Conservation (phyloP, 2,888 invertebrate species). For the Aleiodes testaceus region DNA sequence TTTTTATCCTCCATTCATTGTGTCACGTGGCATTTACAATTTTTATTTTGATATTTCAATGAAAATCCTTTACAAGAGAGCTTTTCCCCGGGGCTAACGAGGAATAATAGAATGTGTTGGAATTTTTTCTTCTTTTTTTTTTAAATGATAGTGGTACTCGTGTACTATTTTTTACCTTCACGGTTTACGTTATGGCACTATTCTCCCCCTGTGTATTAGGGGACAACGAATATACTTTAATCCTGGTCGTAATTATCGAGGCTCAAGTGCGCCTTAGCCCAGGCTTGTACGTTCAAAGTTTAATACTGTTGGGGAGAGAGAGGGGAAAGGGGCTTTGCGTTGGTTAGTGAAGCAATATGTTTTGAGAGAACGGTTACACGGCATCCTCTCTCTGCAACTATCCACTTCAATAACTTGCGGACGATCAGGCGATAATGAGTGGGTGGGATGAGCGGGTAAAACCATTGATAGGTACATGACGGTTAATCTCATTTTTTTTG, state of each 20-base stretch:
- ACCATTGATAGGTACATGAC: not conserved
- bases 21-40: too few relatives aligned
- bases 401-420: conserved; percentile 21
- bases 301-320: conserved; percentile 9
- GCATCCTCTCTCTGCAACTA: not conserved
- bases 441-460: not conserved
- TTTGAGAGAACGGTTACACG: conserved; percentile 9
- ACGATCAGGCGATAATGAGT: conserved; percentile 31
- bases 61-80: too few relatives aligned
- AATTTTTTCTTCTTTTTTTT: too few relatives aligned
- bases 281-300: conserved; percentile 31
- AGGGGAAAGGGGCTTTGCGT: not conserved
- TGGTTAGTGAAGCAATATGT: conserved; percentile 32
- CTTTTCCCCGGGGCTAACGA: too few relatives aligned
- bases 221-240: not conserved
- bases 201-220: too few relatives aligned
- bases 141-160: too few relatives aligned
- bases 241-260: conserved; percentile 25
- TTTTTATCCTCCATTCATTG: too few relatives aligned
- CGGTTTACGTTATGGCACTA: too few relatives aligned
- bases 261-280: conserved; percentile 21
- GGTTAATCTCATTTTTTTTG: too few relatives aligned
- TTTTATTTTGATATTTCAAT: too few relatives aligned
- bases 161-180: too few relatives aligned
- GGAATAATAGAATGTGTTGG: too few relatives aligned